Evolutionary conservation across 1,140 invertebrate species (phyloP), one percentile per base, ranked within the genome.

Genomic region (Calosoma granatense): DNA sequence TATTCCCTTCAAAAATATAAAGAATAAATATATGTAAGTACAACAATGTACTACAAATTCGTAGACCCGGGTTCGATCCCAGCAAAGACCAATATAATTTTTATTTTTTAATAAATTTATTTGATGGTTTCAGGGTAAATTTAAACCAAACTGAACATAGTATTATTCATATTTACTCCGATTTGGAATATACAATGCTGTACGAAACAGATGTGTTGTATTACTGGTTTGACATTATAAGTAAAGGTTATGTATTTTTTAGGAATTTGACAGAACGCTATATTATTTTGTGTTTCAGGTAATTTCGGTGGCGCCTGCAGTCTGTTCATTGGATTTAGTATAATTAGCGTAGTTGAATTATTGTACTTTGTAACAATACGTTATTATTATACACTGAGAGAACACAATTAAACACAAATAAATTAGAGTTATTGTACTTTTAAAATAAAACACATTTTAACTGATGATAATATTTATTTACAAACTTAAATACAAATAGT

Each of bases 211-310:
- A 72, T 41, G 57, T 71, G 1, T 56, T 63, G 3, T 66, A 66
- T 54, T 70, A 68, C 21, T 75, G 73, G 74, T 75, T 70, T 36
- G 72, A 76, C 54, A 61, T 73, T 2, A 21, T 76, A 20, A 72
- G 74, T 76, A 61, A 72, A 71, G 17, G 23, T 11, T 26, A 20
- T n/a, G 15, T 47, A 39, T 53, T 55, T 23, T 0, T 26, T 4
- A 17, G 54, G 21, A 51, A 20, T 22, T 52, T 22, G n/a, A 14
- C 19, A 9, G 17, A 20, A 22, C n/a, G 39, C 2, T 59, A 12
- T 36, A 20, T 55, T 58, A 53, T n/a, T 65, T 65, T 47, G 4
- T 12, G 17, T 47, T 47, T 58, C 53, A 68, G 66, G 64, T 59
- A 62, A 56, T 39, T 65, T 67, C 43, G 67, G 67, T 15, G 65